Percentiles rank a stretch among this genome's conserved stretches.
Evolutionary conservation across 2,113 vertebrate genomes (phyloP).

Genomic region (Fregetta grallaria): DNA sequence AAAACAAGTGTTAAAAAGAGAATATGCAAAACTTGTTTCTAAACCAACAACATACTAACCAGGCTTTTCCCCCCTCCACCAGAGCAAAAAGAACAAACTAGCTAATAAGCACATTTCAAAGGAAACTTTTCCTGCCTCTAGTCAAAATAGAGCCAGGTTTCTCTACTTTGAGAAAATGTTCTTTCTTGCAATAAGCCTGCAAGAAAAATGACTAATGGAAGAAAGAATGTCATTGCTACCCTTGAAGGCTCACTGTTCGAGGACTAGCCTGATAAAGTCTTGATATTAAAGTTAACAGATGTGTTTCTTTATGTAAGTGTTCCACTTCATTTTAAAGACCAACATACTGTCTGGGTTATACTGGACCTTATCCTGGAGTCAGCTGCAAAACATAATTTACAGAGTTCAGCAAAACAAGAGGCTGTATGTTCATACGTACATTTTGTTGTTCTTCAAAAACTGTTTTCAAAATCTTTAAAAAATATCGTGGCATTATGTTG

Average conservation of each 20-base stretch:
- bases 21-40: not conserved
- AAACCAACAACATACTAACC: not conserved
- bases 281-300: constrained; percentile 3
- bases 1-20: not conserved
- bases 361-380: not conserved
- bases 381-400: not conserved
- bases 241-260: constrained; percentile 15
- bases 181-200: not conserved
- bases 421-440: rapidly evolving
- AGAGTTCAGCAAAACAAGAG: not conserved
- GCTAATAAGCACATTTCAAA: not conserved
- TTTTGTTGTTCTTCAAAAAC: not conserved
- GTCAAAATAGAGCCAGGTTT: not conserved
- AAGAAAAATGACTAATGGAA: not conserved
- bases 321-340: not conserved
- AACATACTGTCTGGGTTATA: not conserved
- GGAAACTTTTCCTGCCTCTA: not conserved
- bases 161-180: not conserved
- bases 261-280: not conserved
- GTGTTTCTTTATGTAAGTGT: not conserved
- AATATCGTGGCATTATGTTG: not conserved
- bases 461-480: not conserved
- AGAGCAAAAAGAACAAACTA: not conserved
- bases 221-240: not conserved
- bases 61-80: not conserved